Conservation (phyloP, 2,888 invertebrate genomes). For the Eudemis profundana region DNA sequence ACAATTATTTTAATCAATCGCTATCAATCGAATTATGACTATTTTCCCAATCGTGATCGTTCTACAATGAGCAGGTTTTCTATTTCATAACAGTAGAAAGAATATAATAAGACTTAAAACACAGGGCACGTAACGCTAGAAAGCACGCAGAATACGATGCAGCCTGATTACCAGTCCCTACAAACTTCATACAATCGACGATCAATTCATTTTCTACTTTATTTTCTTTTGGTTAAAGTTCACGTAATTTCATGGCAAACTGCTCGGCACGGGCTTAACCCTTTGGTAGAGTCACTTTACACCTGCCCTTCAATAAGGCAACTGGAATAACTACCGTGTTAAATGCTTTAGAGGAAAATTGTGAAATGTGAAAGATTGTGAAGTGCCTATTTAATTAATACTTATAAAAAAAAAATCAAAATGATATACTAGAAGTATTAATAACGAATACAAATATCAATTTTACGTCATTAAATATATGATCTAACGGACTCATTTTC, state of each 20-base stretch:
- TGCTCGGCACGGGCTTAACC: constrained; percentile 10
- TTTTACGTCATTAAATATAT: too few relatives aligned
- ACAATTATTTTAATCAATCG: neutral
- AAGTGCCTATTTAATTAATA: neutral
- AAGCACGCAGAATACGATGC: constrained; percentile 54
- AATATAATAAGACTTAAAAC: constrained; percentile 52
- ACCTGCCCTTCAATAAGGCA: constrained; percentile 34
- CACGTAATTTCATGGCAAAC: neutral
- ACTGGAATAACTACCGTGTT: constrained; percentile 6
- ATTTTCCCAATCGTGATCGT: constrained; percentile 14
- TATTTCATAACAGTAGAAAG: constrained; percentile 23
- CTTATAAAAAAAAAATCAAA: too few relatives aligned
- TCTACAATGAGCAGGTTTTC: constrained; percentile 21
- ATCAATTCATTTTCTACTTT: constrained; percentile 10
- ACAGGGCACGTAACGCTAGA: constrained; percentile 56
- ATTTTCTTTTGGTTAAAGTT: constrained; percentile 2
- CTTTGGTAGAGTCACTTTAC: constrained; percentile 31
- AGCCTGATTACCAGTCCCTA: constrained; percentile 29
- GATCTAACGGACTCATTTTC: too few relatives aligned
- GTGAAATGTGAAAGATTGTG: neutral
- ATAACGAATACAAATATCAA: too few relatives aligned
- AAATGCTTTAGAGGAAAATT: neutral
- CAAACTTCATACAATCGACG: constrained; percentile 6
- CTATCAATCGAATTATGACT: neutral
- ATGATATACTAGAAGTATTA: too few relatives aligned